These are phyloP conservation scores for Centropyge bicolor DNA, from an alignment of 2,797 vertebrate species.

Conservation along the genomic window DNA sequence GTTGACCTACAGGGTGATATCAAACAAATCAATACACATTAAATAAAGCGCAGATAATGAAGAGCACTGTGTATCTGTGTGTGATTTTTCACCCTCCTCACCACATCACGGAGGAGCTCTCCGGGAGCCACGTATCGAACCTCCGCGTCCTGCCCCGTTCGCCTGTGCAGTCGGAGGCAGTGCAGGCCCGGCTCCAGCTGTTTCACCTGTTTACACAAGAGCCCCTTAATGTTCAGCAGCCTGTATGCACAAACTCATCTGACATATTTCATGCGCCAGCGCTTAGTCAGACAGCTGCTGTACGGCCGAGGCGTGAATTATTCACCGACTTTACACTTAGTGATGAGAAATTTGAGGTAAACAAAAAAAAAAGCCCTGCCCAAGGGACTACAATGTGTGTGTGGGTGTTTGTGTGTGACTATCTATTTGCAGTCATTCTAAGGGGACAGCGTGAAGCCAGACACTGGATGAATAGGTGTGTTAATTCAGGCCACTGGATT, in stretches of 20 bases:
- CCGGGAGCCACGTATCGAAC: constrained; percentile 74
- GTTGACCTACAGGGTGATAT: constrained; percentile 81
- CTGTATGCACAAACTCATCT: constrained; percentile 38
- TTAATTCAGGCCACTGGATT: constrained; percentile 22
- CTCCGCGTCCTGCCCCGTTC: constrained; percentile 80
- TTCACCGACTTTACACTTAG: constrained; percentile 63
- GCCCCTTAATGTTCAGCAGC: constrained; percentile 52
- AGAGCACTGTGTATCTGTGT: neutral
- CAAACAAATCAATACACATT: constrained; percentile 54
- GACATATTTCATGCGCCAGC: constrained; percentile 52
- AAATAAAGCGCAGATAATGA: constrained; percentile 31
- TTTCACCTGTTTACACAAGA: constrained; percentile 86
- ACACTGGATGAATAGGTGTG: constrained; percentile 37
- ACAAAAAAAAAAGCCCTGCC: constrained; percentile 34
- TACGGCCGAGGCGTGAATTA: constrained; percentile 63
- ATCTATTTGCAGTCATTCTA: constrained; percentile 33
- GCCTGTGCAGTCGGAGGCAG: constrained; percentile 85
- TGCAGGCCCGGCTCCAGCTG: constrained; percentile 89
- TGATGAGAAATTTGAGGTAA: constrained; percentile 47
- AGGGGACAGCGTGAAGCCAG: constrained; percentile 29
- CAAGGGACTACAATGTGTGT: constrained; percentile 14
- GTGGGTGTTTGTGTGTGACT: constrained; percentile 13
- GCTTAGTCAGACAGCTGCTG: constrained; percentile 61
- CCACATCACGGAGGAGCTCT: constrained; percentile 88
- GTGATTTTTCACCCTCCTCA: constrained; percentile 66